Conservation (phyloP, 2,888 invertebrate genomes). For the Desoria tigrina region DNA sequence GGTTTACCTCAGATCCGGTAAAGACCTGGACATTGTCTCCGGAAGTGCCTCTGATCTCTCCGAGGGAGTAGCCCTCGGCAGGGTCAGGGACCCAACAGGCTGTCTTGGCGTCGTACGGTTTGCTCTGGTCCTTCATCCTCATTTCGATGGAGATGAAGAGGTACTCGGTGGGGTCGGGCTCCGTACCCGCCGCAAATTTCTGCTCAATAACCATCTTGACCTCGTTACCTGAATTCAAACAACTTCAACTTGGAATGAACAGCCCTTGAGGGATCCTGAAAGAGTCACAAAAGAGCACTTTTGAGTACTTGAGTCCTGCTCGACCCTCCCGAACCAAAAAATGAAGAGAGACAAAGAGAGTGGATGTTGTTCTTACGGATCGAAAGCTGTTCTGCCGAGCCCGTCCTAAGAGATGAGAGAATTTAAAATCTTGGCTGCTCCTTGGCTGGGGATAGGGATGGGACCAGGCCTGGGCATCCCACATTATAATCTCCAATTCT, state of each 20-base stretch:
- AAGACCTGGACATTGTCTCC: slow-evolving; percentile 83
- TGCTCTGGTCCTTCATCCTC: slow-evolving; percentile 96
- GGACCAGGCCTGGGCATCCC: too few relatives aligned
- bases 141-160: slow-evolving; percentile 92
- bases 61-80: slow-evolving; percentile 94
- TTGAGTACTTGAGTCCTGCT: background rate
- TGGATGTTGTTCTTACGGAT: slow-evolving; percentile 27
- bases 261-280: slow-evolving; percentile 28
- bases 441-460: too few relatives aligned
- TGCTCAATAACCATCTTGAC: slow-evolving; percentile 49
- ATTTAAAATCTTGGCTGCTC: too few relatives aligned
- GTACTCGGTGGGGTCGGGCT: slow-evolving; percentile 93
- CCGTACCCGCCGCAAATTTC: slow-evolving; percentile 56
- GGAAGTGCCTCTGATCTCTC: slow-evolving; percentile 97
- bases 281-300: background rate
- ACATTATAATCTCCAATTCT: too few relatives aligned
- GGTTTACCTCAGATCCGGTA: slow-evolving; percentile 17
- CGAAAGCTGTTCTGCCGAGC: slow-evolving; percentile 34
- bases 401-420: background rate
- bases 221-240: background rate
- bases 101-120: slow-evolving; percentile 99
- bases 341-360: background rate
- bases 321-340: background rate
- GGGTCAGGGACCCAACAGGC: slow-evolving; percentile 98
- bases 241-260: slow-evolving; percentile 15